phyloP scores from a whole-genome alignment of 2,113 vertebrate genomes.

The Indri indri region DNA sequence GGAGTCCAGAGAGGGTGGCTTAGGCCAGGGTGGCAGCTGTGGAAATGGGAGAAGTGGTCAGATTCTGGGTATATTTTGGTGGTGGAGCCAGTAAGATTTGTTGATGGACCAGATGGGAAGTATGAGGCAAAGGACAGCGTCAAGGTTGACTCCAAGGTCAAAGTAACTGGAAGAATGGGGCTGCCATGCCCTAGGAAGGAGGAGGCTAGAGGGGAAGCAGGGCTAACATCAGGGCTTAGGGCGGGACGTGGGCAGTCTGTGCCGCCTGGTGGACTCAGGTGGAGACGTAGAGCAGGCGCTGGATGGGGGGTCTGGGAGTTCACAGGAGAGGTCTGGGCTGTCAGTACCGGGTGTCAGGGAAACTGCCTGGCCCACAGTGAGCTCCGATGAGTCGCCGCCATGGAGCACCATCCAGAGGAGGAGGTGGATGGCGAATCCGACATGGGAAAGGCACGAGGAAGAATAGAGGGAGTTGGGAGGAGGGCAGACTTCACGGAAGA shows the following conservation, averaged over 20 bases:
- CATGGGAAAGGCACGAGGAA: neutral
- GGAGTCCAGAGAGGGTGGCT: neutral
- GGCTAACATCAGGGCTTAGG: neutral
- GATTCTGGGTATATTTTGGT: neutral
- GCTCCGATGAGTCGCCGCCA: accelerated
- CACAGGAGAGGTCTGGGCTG: neutral
- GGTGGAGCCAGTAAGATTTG: neutral
- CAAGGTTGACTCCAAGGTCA: neutral
- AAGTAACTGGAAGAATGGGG: neutral
- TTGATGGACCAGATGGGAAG: neutral
- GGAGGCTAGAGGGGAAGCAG: neutral
- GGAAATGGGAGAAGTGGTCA: neutral
- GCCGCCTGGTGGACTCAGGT: neutral
- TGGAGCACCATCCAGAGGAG: neutral
- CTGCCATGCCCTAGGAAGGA: neutral
- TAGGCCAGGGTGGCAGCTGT: too few species aligned
- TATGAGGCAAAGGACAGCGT: neutral
- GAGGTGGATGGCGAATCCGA: neutral
- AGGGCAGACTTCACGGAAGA: neutral
- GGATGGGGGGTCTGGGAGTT: neutral
- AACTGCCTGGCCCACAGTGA: neutral
- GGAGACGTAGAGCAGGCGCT: neutral
- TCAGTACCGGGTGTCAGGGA: neutral
- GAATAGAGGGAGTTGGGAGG: accelerated
- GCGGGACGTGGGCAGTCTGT: neutral